These are phyloP conservation scores for Lingula anatina DNA, from an alignment of 2,888 invertebrate species.

Conservation along the genomic window DNA sequence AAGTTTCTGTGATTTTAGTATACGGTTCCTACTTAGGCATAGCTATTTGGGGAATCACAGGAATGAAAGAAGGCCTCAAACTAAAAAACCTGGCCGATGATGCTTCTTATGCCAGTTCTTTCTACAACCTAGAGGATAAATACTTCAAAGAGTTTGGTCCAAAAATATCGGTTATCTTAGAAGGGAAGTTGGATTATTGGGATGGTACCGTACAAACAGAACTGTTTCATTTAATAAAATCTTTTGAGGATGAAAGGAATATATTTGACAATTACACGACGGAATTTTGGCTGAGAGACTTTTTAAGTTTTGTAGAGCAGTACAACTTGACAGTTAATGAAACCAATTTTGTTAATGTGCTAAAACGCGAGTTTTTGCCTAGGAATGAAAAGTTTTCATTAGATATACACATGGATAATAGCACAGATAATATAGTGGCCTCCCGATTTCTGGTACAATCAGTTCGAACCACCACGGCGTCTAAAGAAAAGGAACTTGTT, in stretches of 20 bases:
- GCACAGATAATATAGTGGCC: conserved; percentile 2
- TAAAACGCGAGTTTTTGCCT: conserved; percentile 6
- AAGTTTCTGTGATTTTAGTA: background rate
- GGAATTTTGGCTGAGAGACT: conserved; percentile 28
- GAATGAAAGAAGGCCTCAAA: background rate
- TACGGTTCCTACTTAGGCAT: background rate
- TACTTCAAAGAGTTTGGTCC: background rate
- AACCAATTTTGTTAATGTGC: conserved; percentile 3
- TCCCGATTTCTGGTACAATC: background rate
- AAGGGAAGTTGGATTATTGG: background rate
- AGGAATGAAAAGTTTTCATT: background rate
- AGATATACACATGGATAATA: conserved; percentile 6
- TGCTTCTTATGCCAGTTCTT: background rate
- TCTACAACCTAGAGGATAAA: background rate
- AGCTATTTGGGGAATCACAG: background rate
- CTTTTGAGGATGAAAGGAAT: background rate
- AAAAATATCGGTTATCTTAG: background rate
- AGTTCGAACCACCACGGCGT: background rate
- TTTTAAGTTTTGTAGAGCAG: conserved; percentile 5
- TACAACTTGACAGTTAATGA: conserved; percentile 5
- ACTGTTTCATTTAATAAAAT: background rate
- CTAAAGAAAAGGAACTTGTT: conserved; percentile 82
- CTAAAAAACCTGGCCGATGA: background rate
- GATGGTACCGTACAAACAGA: background rate
- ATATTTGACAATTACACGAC: conserved; percentile 48